A percentile compares a stretch with the other conserved stretches of the same genome.
Evolutionary conservation across 2,888 invertebrate genomes (phyloP).

Genomic region (Caenorhabditis becei): DNA sequence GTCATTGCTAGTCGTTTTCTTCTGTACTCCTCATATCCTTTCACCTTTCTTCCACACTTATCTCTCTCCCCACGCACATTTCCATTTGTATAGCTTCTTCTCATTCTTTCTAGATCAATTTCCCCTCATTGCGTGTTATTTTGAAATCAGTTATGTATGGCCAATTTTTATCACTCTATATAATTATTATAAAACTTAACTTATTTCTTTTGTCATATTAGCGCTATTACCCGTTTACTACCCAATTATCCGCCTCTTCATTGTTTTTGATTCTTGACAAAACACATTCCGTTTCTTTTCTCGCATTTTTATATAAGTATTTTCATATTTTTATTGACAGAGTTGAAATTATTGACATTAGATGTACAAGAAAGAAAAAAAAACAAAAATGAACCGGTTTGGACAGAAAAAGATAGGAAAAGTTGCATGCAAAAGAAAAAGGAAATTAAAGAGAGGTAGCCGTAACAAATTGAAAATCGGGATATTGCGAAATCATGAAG

Average conservation of each 20-base stretch:
- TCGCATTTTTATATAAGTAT: slow-evolving; percentile 18
- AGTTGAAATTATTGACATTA: background rate
- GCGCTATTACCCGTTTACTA: background rate
- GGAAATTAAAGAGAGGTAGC: slow-evolving; percentile 20
- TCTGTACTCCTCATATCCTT: slow-evolving; percentile 6
- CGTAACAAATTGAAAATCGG: slow-evolving; percentile 42
- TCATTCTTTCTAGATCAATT: background rate
- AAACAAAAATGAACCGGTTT: slow-evolving; percentile 5
- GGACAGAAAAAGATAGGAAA: background rate
- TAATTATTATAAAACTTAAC: slow-evolving; percentile 16
- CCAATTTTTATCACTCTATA: background rate
- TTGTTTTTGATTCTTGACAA: slow-evolving; percentile 50
- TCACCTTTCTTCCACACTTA: background rate
- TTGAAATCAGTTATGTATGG: background rate
- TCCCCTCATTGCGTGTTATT: slow-evolving; percentile 4
- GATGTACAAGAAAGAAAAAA: background rate
- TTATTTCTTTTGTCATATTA: slow-evolving; percentile 28
- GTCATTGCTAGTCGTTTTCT: slow-evolving; percentile 1
- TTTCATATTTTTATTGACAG: background rate
- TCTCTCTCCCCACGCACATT: slow-evolving; percentile 11
- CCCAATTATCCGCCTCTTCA: slow-evolving; percentile 22
- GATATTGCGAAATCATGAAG: slow-evolving; percentile 17
- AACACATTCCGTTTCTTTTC: slow-evolving; percentile 31
- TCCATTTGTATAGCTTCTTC: slow-evolving; percentile 27
- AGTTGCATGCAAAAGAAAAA: background rate